Base-by-base conservation (phyloP, 2,888 invertebrate genomes). In the Rhabditophanes sp. region DNA sequence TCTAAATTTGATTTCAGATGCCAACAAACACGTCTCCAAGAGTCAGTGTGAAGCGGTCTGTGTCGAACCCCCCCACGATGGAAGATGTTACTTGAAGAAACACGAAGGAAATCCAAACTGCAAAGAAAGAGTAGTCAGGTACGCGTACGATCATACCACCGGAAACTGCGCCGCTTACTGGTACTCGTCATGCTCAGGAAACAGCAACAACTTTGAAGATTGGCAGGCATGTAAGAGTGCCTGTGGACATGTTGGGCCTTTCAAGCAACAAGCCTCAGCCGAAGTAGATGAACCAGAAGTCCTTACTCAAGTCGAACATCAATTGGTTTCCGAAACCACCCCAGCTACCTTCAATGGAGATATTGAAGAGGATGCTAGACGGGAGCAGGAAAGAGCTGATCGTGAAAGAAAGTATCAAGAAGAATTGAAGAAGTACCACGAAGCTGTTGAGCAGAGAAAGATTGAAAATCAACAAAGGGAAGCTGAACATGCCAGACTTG, bases 181-280 rank as follows among this genome's bases (percentile, higher is more conserved):
- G 58, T 63, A 53, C 52, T 44, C 56, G 39, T 59, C 59, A 45
- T 63, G 62, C 41, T 45, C 52, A 28, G 61, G 61, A 35, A 61
- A 61, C 39, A 39, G 53, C 28, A 61, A 61, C 48, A 57, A 55
- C 50, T 62, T 62, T 41, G 44, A 34, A 11, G 39, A 44, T 9
- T 63, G 53, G 56, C 59, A 56, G 26, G 50, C 51, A 17, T 62
- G 61, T 46, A 27, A 17, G 28, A 27, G 28, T 4, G n/a, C n/a
- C n/a, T n/a, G n/a, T n/a, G n/a, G n/a, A n/a, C n/a, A n/a, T n/a
- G n/a, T n/a, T n/a, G n/a, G n/a, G n/a, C n/a, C n/a, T n/a, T n/a
- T n/a, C n/a, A n/a, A n/a, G n/a, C n/a, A n/a, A n/a, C n/a, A n/a
- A n/a, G n/a, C n/a, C n/a, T n/a, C n/a, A n/a, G n/a, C n/a, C n/a